These are phyloP conservation scores for Tinamus guttatus DNA, from an alignment of 2,113 vertebrate genomes.

Conservation along the genomic window DNA sequence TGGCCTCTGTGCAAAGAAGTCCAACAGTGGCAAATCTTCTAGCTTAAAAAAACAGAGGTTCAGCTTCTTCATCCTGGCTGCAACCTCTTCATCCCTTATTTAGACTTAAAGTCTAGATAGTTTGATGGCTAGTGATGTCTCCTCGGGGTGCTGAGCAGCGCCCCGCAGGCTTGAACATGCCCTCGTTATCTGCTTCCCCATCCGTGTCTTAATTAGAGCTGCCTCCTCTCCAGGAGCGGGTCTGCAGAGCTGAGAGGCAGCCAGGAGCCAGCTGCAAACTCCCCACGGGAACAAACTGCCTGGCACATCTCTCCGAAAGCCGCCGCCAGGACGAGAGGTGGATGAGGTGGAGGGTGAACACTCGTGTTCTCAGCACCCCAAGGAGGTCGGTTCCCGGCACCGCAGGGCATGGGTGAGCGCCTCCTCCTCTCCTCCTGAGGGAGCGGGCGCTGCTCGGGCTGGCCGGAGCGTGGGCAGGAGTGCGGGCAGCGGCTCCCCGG, in stretches of 20 bases:
- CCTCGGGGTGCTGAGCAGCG: neutral
- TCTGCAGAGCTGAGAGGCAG: neutral
- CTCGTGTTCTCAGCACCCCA: rapidly evolving
- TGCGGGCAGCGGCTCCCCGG: neutral
- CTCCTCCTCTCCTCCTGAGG: rapidly evolving
- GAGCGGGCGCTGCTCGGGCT: neutral
- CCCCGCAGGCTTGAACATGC: rapidly evolving
- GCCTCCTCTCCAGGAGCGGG: rapidly evolving
- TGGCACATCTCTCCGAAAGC: neutral
- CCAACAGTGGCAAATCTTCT: neutral
- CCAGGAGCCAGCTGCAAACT: neutral
- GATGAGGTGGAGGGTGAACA: rapidly evolving
- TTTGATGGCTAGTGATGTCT: neutral
- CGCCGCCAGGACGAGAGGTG: rapidly evolving
- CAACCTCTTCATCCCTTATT: neutral
- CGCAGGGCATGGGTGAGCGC: rapidly evolving
- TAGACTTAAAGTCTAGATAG: neutral
- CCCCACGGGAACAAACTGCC: neutral
- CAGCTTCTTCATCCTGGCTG: neutral
- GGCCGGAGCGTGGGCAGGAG: no score
- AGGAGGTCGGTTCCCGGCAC: neutral
- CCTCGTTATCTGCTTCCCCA: neutral
- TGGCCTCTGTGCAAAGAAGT: neutral
- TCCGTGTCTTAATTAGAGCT: rapidly evolving
- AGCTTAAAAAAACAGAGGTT: neutral